phyloP scores from a whole-genome alignment of 2,113 vertebrate genomes.

The Mesoclemmys tuberculata region DNA sequence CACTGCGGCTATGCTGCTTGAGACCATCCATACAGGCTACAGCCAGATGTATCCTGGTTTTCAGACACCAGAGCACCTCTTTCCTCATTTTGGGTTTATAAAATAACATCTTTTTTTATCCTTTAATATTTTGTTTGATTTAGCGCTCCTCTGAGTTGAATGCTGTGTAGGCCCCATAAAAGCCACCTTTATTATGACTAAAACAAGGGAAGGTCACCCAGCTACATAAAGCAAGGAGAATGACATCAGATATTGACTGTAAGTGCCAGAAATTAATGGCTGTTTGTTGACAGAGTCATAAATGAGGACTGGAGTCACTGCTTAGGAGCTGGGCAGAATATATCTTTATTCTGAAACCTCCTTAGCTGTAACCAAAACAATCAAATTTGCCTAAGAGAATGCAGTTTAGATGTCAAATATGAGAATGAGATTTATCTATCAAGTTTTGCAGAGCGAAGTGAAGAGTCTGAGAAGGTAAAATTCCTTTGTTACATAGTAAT shows the following conservation, averaged over 20 bases:
- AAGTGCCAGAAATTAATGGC: conserved; percentile 68
- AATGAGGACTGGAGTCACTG: not conserved
- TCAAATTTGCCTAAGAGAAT: conserved; percentile 56
- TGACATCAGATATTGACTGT: conserved; percentile 64
- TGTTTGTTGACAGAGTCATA: conserved; percentile 63
- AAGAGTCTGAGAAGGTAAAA: not conserved
- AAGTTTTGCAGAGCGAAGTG: not conserved
- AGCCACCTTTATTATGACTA: conserved; percentile 55
- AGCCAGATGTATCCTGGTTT: not conserved
- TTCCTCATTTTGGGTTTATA: not conserved
- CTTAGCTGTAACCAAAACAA: conserved; percentile 55
- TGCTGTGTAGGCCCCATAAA: not conserved
- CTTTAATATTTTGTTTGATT: conserved; percentile 48
- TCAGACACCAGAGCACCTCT: not conserved
- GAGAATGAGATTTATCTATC: conserved; percentile 48
- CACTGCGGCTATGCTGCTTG: not conserved
- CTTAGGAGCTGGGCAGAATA: conserved; percentile 49
- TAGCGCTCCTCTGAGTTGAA: conserved; percentile 39
- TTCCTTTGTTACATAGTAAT: not conserved
- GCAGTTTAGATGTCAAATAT: conserved; percentile 52
- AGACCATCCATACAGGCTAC: fast-evolving
- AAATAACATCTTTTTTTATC: conserved; percentile 3
- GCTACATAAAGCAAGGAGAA: conserved; percentile 58
- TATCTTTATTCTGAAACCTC: conserved; percentile 63
- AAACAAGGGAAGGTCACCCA: conserved; percentile 59